These are phyloP conservation scores for Melanotus villosus DNA, from an alignment of 2,888 invertebrate species.

Conservation along the genomic window DNA sequence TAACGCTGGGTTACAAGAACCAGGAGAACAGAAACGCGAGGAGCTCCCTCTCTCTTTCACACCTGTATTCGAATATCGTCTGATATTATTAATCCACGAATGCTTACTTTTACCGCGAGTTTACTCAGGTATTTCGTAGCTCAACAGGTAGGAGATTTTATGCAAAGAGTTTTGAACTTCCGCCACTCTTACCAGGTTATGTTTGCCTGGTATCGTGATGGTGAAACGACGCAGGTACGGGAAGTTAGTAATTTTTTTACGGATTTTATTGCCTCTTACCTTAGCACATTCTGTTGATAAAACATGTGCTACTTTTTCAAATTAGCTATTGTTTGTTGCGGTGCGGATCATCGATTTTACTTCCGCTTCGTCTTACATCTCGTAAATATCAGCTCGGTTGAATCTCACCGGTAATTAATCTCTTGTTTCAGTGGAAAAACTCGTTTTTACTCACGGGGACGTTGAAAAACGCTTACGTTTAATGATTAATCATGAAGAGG, in stretches of 20 bases:
- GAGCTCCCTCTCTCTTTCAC: conserved; percentile 17
- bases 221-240: conserved; percentile 59
- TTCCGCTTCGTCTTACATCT: neutral
- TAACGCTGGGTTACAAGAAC: conserved; percentile 60
- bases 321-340: conserved; percentile 7
- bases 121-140: neutral
- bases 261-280: conserved; percentile 2
- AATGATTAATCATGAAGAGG: too few species aligned
- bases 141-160: conserved; percentile 41
- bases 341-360: neutral
- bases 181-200: conserved; percentile 48
- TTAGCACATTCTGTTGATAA: neutral
- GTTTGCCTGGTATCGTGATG: conserved; percentile 57
- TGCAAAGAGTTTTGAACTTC: neutral
- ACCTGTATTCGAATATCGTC: too few species aligned
- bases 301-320: neutral
- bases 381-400: too few species aligned
- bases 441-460: too few species aligned
- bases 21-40: conserved; percentile 58
- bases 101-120: neutral
- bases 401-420: too few species aligned
- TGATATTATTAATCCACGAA: neutral
- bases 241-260: conserved; percentile 21
- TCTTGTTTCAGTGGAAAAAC: too few species aligned
- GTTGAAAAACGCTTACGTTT: too few species aligned